Conservation (phyloP, 2,888 invertebrate species). For the Cyrtodaria siliqua region DNA sequence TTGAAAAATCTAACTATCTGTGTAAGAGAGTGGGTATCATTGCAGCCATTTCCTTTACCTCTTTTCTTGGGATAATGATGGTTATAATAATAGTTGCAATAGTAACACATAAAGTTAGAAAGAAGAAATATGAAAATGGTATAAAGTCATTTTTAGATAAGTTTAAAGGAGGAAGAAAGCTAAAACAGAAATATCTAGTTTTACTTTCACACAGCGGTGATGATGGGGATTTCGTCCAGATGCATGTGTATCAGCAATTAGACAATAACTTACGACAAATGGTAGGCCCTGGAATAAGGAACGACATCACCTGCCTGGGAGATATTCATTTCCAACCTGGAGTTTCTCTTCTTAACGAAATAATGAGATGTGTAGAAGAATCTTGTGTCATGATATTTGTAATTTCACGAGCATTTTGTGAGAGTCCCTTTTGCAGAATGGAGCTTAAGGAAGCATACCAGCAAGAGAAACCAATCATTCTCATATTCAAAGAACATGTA, state of each 20-base stretch:
- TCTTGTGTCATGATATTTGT: conserved; percentile 1
- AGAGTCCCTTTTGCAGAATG: not conserved
- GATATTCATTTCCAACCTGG: not conserved
- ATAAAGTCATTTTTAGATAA: too few relatives aligned
- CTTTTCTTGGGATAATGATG: too few relatives aligned
- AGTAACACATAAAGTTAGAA: too few relatives aligned
- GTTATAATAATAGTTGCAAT: too few relatives aligned
- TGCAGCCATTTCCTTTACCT: too few relatives aligned
- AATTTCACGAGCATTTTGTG: not conserved
- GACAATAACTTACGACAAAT: not conserved
- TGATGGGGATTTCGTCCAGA: not conserved
- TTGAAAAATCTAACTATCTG: too few relatives aligned
- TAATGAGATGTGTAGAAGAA: not conserved
- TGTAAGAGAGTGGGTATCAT: too few relatives aligned
- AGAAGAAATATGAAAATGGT: too few relatives aligned
- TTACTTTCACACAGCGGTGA: not conserved
- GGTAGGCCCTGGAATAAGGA: not conserved
- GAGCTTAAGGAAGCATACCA: not conserved
- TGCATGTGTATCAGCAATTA: too few relatives aligned
- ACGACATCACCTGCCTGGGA: not conserved
- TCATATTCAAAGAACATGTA: not conserved
- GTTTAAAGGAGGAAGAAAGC: not conserved
- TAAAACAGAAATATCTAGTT: not conserved
- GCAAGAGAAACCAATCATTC: conserved; percentile 4
- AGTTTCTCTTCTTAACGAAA: not conserved